These are phyloP conservation scores for Cecropterus lyciades DNA, from an alignment of 1,140 invertebrate genomes.

Conservation along the genomic window DNA sequence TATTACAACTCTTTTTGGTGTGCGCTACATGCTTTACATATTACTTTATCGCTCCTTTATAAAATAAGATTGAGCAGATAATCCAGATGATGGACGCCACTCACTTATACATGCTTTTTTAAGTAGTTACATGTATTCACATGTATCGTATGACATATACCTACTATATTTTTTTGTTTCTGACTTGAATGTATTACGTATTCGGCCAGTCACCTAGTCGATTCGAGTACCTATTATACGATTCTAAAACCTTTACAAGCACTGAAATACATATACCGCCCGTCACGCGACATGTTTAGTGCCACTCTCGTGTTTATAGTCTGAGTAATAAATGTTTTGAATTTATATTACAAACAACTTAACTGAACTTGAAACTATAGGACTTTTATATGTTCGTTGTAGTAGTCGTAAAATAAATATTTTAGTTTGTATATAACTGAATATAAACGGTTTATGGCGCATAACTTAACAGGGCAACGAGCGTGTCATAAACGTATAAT, in stretches of 20 bases:
- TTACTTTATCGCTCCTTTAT: conserved; percentile 3
- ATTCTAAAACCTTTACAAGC: neutral
- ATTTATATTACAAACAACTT: neutral
- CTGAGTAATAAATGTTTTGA: neutral
- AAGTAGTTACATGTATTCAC: neutral
- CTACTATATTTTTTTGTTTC: too few species aligned
- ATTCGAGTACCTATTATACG: too few species aligned
- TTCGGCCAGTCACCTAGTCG: too few species aligned
- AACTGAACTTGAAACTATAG: neutral
- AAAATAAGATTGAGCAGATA: neutral
- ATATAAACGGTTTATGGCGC: conserved; percentile 3
- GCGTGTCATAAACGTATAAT: conserved; percentile 8
- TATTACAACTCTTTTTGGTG: conserved; percentile 3
- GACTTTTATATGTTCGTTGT: neutral
- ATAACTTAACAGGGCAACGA: conserved; percentile 1
- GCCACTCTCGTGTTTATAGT: neutral
- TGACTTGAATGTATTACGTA: too few species aligned
- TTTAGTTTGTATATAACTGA: conserved; percentile 1
- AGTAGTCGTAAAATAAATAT: conserved; percentile 6
- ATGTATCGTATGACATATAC: neutral
- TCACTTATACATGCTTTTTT: neutral
- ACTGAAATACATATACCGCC: neutral
- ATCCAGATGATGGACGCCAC: neutral
- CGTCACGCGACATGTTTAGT: neutral
- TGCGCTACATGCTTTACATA: conserved; percentile 3